Evolutionary conservation across 1,140 invertebrate species (phyloP), one percentile per base, ranked within the genome.

Genomic region (Protaetia brevitarsis): DNA sequence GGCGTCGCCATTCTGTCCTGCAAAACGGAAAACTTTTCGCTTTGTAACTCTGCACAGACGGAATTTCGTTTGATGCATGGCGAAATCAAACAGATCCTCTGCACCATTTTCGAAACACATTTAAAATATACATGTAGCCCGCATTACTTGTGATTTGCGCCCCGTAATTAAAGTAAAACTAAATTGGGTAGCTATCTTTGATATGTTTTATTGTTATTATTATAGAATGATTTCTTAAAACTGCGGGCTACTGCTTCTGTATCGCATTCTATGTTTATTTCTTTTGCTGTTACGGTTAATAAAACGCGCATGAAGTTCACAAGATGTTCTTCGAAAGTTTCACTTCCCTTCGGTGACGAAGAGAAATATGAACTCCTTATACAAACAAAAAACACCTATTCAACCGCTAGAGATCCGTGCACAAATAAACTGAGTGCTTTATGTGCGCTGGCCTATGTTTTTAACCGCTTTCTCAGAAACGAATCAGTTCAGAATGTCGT

Each of bases 381-480:
- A 78, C 80, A 65, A 72, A 78, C 36, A 72, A 67, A 69, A 82
- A 82, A 61, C n/a, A n/a, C n/a, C n/a, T n/a, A n/a, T n/a, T n/a
- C 81, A 78, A 70, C 82, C 82, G 62, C 70, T 10, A 78, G 73
- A 69, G 80, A 34, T 26, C 29, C 68, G 58, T 10, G 77, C 76
- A 56, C 79, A 78, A 69, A 71, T 73, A 63, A 76, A 68, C 30
- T 13, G 34, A 63, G 45, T 27, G 31, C 31, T 37, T 34, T 41
- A 37, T 63, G 37, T 41, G 37, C 10, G 29, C 28, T 21, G 30
- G 59, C 31, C 10, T 31, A 21, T 63, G 27, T 63, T 63, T 63
- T 41, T 34, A 41, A 41, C 34, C 26, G 34, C 19, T 36, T 63
- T 63, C 61, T 36, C 34, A 41, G 61, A 63, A 37, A 37, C 34